phyloP scores from a whole-genome alignment of 2,888 invertebrate genomes.

The Tiliacea citrago region DNA sequence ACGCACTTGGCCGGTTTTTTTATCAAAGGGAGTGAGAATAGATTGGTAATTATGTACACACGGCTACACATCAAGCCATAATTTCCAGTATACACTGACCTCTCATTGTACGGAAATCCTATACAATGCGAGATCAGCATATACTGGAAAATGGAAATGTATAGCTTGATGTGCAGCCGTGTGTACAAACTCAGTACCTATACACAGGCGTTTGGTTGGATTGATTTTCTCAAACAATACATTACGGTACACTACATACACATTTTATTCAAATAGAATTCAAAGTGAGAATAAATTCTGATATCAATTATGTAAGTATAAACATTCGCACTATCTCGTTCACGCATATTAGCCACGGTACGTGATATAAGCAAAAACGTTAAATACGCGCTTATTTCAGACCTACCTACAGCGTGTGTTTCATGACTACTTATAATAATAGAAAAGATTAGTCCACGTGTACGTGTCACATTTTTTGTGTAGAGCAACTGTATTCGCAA shows the following conservation, averaged over 20 bases:
- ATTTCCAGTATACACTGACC: too few relatives aligned
- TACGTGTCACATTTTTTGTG: slow-evolving; percentile 9
- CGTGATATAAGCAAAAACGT: slow-evolving; percentile 8
- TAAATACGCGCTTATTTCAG: not conserved
- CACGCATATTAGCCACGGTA: slow-evolving; percentile 35
- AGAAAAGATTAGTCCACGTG: slow-evolving; percentile 12
- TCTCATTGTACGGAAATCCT: too few relatives aligned
- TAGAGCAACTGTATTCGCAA: not conserved
- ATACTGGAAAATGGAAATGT: too few relatives aligned
- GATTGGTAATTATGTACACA: too few relatives aligned
- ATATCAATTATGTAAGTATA: not conserved
- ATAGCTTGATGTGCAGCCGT: too few relatives aligned
- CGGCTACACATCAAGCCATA: too few relatives aligned
- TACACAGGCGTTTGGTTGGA: not conserved
- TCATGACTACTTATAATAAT: slow-evolving; percentile 12
- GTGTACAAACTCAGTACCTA: not conserved
- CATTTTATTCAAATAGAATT: slow-evolving; percentile 9
- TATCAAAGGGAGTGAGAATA: too few relatives aligned
- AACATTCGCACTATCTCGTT: slow-evolving; percentile 25
- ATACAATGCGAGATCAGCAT: too few relatives aligned
- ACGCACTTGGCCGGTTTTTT: too few relatives aligned
- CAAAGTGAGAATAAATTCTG: not conserved
- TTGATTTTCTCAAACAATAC: slow-evolving; percentile 7
- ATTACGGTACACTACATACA: not conserved
- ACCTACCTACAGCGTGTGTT: not conserved